A percentile compares a stretch with the other conserved stretches of the same genome.
These are phyloP conservation scores for Mesaphorura yosii DNA, from an alignment of 1,140 invertebrate genomes.

Conservation along the genomic window DNA sequence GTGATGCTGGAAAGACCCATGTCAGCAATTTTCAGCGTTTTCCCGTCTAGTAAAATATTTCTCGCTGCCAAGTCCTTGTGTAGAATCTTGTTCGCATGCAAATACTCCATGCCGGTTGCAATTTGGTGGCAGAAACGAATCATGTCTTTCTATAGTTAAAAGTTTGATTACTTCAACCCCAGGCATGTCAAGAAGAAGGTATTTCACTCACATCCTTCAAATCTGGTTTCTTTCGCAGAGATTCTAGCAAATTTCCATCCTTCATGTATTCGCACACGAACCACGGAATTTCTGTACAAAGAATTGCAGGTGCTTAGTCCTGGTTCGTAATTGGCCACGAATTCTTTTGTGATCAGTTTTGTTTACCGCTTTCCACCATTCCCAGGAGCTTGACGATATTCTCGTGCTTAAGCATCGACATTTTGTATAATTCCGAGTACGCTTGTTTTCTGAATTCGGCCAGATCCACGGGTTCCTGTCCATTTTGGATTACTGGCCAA, in stretches of 20 bases:
- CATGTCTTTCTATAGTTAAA: constrained; percentile 12
- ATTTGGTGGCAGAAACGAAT: constrained; percentile 12
- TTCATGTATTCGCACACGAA: constrained; percentile 22
- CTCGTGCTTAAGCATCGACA: constrained; percentile 15
- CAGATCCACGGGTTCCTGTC: too few relatives aligned
- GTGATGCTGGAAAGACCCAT: constrained; percentile 18
- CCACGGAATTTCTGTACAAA: constrained; percentile 15
- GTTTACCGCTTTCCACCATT: constrained; percentile 18
- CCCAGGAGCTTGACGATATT: constrained; percentile 22
- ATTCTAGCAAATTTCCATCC: constrained; percentile 18
- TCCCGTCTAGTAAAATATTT: constrained; percentile 16
- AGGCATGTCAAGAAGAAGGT: too few relatives aligned
- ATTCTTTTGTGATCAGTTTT: not conserved
- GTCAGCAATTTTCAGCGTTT: constrained; percentile 22
- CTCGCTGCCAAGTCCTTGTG: constrained; percentile 23
- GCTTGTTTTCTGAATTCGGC: constrained; percentile 6
- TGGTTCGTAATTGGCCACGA: not conserved
- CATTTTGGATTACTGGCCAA: not conserved
- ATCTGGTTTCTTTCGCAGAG: constrained; percentile 1
- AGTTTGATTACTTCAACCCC: too few relatives aligned
- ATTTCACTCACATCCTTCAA: constrained; percentile 17
- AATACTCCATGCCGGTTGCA: constrained; percentile 16
- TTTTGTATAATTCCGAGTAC: constrained; percentile 15
- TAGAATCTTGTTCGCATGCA: constrained; percentile 11
- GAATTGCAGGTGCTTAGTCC: not conserved